phyloP scores from a whole-genome alignment of 2,888 invertebrate species.

The Rugalucina vietnamica region DNA sequence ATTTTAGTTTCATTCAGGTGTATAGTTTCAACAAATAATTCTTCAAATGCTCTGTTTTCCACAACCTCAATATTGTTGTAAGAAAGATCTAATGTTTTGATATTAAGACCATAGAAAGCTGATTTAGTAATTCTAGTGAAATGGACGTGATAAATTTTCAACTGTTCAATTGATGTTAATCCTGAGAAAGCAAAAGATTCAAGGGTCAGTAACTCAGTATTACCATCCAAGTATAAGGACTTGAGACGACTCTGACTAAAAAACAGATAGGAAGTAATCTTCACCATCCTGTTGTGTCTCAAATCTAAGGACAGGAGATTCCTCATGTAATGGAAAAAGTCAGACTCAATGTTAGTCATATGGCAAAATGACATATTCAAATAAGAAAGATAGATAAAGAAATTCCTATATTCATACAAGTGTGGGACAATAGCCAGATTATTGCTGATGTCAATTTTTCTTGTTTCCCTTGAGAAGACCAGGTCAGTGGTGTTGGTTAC shows the following conservation, averaged over 20 bases:
- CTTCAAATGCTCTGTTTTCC: background rate
- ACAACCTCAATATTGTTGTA: background rate
- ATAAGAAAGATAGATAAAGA: background rate
- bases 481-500: background rate
- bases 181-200: background rate
- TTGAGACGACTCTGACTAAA: background rate
- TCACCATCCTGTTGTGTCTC: background rate
- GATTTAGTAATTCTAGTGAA: background rate
- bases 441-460: background rate
- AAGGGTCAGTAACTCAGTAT: background rate
- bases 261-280: background rate
- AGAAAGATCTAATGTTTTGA: background rate
- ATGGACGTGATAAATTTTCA: background rate
- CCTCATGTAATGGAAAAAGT: background rate
- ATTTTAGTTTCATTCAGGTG: background rate
- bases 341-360: background rate
- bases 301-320: background rate
- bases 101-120: background rate
- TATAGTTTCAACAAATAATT: background rate
- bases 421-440: background rate
- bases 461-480: background rate
- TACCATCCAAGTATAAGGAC: background rate
- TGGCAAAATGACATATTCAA: background rate
- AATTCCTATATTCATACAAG: background rate
- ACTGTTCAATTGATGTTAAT: background rate